These are phyloP conservation scores for Drosophila dunni DNA, from an alignment of 1,140 invertebrate species.

Conservation along the genomic window DNA sequence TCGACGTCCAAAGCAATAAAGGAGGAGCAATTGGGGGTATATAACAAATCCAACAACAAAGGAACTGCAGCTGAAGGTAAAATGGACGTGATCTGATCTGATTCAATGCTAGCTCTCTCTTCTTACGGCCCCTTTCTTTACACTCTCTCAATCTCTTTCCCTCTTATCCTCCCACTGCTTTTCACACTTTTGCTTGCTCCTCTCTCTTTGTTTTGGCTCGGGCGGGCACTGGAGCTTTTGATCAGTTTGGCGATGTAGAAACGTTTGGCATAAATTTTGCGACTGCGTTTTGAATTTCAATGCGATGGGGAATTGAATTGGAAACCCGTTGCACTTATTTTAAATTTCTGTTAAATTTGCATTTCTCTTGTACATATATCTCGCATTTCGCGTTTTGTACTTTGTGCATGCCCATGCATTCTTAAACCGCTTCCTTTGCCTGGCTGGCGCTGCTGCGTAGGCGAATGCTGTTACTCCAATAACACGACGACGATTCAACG, in stretches of 20 bases:
- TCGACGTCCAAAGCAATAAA: slow-evolving; percentile 34
- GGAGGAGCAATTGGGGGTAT: slow-evolving; percentile 40
- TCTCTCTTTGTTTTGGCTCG: too few species aligned
- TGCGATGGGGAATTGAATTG: slow-evolving; percentile 28
- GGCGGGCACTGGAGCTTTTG: slow-evolving; percentile 13
- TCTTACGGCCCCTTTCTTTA: slow-evolving; percentile 13
- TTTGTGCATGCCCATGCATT: slow-evolving; percentile 57
- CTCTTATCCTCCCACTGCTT: not conserved
- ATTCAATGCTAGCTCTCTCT: slow-evolving; percentile 22
- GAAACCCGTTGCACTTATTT: slow-evolving; percentile 51
- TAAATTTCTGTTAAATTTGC: slow-evolving; percentile 51
- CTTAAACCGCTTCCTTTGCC: slow-evolving; percentile 54
- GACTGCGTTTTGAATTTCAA: slow-evolving; percentile 52
- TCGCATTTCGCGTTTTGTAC: slow-evolving; percentile 40
- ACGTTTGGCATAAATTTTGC: slow-evolving; percentile 48
- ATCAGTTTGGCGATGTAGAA: slow-evolving; percentile 40
- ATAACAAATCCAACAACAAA: slow-evolving; percentile 44
- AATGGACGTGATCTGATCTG: slow-evolving; percentile 47
- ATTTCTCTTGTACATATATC: slow-evolving; percentile 46
- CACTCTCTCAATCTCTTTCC: slow-evolving; percentile 6
- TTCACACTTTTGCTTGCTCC: slow-evolving; percentile 9
- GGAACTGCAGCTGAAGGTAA: slow-evolving; percentile 48
- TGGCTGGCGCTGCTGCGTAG: slow-evolving; percentile 61
- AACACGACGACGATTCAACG: slow-evolving; percentile 21
- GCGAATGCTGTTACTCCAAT: slow-evolving; percentile 58